Base-by-base conservation (phyloP, 1,140 invertebrate genomes). In the Melipona quadrifasciata region DNA sequence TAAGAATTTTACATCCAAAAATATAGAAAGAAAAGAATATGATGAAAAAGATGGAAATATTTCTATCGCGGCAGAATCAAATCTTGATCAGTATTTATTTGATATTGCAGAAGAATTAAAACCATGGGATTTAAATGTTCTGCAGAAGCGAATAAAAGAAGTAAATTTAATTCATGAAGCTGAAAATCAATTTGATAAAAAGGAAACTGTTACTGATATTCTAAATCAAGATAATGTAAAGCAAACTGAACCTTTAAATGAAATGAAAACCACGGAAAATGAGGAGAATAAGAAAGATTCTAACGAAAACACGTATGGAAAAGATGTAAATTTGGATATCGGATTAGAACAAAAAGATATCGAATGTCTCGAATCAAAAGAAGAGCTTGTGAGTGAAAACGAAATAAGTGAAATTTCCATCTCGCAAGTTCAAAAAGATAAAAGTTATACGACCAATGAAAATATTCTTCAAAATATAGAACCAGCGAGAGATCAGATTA, bases 71-170 rank as follows among this genome's bases (percentile, higher is more conserved):
- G 11, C 83, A 3, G 71, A 89, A 77, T 68, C 73, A 8, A n/a
- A 88, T 3, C 67, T 86, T 21, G 78, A 88, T 10, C 84, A 90
- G 17, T 65, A 70, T 65, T 73, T 80, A 10, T 81, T 86, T 21
- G 68, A 89, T 1, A 68, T 21, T 6, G 73, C 27, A 8, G 85
- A 86, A 14, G 87, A 90, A 57, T 39, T 92, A 67, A 78, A 90
- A 55, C 87, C 91, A 0, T 89, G 84, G 86, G 58, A 85, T 51
- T 14, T 89, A 3, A 68, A 87, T 24, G 55, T 72, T 31, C 51
- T 88, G 12, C 85, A 90, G n/a, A 83, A 78, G n/a, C 68, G 86
- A 57, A 39, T 88, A 21, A 31, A 74, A 55, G 84, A 90, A 70
- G 68, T 87, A 24, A 55, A 73, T 27, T 51, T 80, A 19, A 64